Percentiles rank a stretch among this genome's conserved stretches.
Evolutionary conservation across 2,797 vertebrate genomes (phyloP).

Genomic region (Darevskia mixta): DNA sequence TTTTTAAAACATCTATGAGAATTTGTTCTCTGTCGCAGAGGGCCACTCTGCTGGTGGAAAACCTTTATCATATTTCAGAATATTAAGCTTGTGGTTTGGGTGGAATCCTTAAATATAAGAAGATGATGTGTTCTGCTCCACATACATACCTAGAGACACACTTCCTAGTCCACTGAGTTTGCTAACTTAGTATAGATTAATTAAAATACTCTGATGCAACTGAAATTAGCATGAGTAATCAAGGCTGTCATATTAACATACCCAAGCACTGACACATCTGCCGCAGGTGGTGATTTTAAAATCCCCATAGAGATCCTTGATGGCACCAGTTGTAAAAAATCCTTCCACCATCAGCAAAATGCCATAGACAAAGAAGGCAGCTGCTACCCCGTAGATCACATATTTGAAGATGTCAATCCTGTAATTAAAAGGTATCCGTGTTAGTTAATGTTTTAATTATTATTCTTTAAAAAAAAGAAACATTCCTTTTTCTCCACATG

Average conservation of each 20-base stretch:
- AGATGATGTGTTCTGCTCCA: background rate
- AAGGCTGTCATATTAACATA: conserved; percentile 75
- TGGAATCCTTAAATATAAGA: background rate
- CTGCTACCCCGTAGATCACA: conserved; percentile 97
- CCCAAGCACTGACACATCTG: conserved; percentile 98
- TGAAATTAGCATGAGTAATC: conserved; percentile 13
- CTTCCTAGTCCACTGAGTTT: background rate
- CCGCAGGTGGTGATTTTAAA: conserved; percentile 99
- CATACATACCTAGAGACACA: background rate
- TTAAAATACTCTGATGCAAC: background rate
- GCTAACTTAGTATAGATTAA: background rate
- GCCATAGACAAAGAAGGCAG: conserved; percentile 98
- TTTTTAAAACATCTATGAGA: background rate
- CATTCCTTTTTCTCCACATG: background rate
- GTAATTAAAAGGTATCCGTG: conserved; percentile 59
- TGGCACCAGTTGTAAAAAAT: conserved; percentile 98
- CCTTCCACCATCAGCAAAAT: conserved; percentile 99
- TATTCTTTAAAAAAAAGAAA: conserved; percentile 23
- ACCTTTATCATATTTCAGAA: background rate
- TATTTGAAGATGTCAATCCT: conserved; percentile 99
- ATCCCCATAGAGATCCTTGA: conserved; percentile 98
- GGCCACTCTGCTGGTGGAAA: background rate
- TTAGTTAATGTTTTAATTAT: conserved; percentile 39
- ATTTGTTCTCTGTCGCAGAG: background rate
- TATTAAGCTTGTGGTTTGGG: conserved; percentile 10